Evolutionary conservation across 2,113 vertebrate species (phyloP), one percentile per base, ranked within the genome.

Genomic region (Clinocottus analis): DNA sequence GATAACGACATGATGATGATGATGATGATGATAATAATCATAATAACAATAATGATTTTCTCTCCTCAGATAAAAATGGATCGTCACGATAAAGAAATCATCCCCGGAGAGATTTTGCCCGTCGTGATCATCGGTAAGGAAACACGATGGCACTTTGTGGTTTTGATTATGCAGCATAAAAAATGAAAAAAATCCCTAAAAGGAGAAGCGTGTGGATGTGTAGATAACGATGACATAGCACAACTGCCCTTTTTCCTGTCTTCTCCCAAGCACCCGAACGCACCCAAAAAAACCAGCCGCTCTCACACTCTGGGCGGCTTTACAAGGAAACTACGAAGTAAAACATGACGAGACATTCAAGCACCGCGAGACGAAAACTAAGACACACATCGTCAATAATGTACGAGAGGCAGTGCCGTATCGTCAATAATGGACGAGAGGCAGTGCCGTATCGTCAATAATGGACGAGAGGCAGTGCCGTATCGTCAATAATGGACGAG

Each of bases 121-220:
- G 94, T 94, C 39, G 93, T 95, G 21, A 87, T 95, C 47, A 93
- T 95, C 6, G 95, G 95, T 95, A 86, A 93, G 70, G 45, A 9
- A 65, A 80, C 70, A 65, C 59, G 19, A 25, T 14, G 33, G 3
- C 19, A 39, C 29, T 1, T 33, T 19, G 25, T 56, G 23, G 9
- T 53, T 65, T 60, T 62, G 7, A 56, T 39, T 2, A 12, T 72
- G 23, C 16, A 1, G 47, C 7, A 23, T 11, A 10, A 53, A n/a
- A 23, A 53, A 3, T 10, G 23, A 39, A 39, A 39, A 39, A 10
- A 39, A 39, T 2, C 10, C n/a, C 51, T 53, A 3, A 17, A 23
- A 56, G 25, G 53, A 14, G 25, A 14, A 13, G 53, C 53, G 4
- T 12, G 53, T 56, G 27, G n/a, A 51, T 51, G 21, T 21, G 19